Evolutionary conservation across 2,113 vertebrate species (phyloP).

Genomic region (Mesembrinibis cayennensis): DNA sequence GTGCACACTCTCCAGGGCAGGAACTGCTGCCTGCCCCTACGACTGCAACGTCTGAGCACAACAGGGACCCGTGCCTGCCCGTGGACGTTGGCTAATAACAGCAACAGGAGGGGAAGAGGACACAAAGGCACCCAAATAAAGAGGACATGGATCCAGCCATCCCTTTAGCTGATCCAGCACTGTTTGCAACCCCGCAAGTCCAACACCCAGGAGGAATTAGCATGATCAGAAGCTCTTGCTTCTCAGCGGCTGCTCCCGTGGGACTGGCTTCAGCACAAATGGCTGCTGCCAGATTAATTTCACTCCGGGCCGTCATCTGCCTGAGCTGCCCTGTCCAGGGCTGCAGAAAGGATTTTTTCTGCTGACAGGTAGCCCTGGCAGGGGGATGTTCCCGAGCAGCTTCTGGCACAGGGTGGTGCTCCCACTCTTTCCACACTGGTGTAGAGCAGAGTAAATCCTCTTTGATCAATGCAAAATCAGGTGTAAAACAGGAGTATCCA

Average conservation of each 20-base stretch:
- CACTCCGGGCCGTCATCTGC: background rate
- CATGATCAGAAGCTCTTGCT: background rate
- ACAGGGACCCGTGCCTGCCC: background rate
- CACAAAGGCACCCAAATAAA: too few species aligned
- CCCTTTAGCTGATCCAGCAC: background rate
- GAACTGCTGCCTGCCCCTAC: background rate
- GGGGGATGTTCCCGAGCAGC: background rate
- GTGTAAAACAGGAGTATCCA: constrained; percentile 47
- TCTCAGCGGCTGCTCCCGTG: background rate
- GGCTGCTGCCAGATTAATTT: background rate
- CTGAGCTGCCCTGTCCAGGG: background rate
- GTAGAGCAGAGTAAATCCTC: background rate
- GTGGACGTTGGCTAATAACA: fast-evolving
- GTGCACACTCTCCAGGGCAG: background rate
- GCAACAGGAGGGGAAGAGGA: background rate
- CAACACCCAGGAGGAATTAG: background rate
- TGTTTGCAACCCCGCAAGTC: fast-evolving
- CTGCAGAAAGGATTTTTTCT: background rate
- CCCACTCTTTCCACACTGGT: background rate
- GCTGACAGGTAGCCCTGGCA: background rate
- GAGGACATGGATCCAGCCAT: background rate
- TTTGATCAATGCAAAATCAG: constrained; percentile 27
- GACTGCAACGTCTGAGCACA: fast-evolving
- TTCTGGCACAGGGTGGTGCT: background rate
- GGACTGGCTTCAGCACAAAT: background rate